Evolutionary conservation across 2,113 vertebrate genomes (phyloP), one percentile per base, ranked within the genome.

Genomic region (Pitta sordida): DNA sequence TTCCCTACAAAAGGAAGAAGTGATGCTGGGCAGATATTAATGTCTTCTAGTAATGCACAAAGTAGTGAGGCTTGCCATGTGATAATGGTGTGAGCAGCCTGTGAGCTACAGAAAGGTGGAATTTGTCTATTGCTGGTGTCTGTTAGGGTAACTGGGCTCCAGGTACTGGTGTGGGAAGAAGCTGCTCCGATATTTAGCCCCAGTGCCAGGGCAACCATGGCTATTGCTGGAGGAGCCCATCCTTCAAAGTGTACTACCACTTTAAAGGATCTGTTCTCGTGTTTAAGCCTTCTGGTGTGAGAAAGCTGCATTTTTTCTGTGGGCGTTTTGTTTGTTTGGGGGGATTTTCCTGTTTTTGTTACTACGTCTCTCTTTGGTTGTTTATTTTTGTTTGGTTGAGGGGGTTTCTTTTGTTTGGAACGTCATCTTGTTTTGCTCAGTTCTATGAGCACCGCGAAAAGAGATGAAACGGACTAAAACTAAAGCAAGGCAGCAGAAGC

Each of bases 181-280:
- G 5, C 8, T 19, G 0, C 3, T 65, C 13, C 4, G 29, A n/a
- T 2, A 2, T 12, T 7, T 12, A 19, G 43, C 10, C 17, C 7
- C 9, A 9, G 41, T 5, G 51, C 23, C 11, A 34, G 29, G 62
- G 13, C 22, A 62, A 46, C 18, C 9, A 43, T 27, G 24, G 26
- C 52, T 37, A 1, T 13, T n/a, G 20, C 46, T 58, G 26, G 12
- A 39, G 41, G 15, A 56, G 30, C 13, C 11, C 1, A 0, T 49
- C 39, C 37, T 52, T 44, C 26, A 37, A 63, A 34, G 32, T 8
- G 11, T 11, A 3, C 3, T 1, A 3, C 21, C 5, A 43, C 2
- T 0, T 49, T n/a, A 46, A 64, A 24, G 21, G 29, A 44, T 13
- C 24, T 65, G 15, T 51, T 78, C 7, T 55, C 1, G 0, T 34